Evolutionary conservation across 2,113 vertebrate species (phyloP), one percentile per base, ranked within the genome.

Genomic region (Ctenodactylus gundi): DNA sequence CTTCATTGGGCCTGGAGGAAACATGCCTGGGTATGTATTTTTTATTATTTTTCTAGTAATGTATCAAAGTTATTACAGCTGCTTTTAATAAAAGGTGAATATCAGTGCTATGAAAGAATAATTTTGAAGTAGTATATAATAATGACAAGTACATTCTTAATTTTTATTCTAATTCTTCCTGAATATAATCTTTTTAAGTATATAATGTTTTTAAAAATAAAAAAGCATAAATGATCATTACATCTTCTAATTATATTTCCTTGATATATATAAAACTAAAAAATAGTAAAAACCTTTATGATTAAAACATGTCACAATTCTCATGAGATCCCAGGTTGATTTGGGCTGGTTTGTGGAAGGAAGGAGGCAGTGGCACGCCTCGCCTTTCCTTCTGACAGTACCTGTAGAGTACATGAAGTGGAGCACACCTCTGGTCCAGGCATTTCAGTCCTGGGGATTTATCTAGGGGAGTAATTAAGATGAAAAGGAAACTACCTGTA

Each of bases 1-100:
- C 39, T 99, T 99, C 97, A 99, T 99, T 64, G 99, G 99, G 27
- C 99, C 99, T 23, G 99, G 99, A 91, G 99, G 99, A 70, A 99
- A 99, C 97, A 99, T 99, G 99, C 97, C 99, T 93, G 99, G 99
- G 99, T 99, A 96, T 55, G 98, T 98, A 58, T 82, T 92, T 3
- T 15, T 93, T 78, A 75, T 1, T 82, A 29, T 57, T 78, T 55
- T 34, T 87, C 4, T 87, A 27, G 88, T 72, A 94, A 29, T 58
- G 7, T 36, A 77, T 39, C 25, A 21, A 21, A 81, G 14, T 81
- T 92, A 53, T 10, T 95, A n/a, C 75, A 86, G 44, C 88, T 84
- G 25, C 57, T 60, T 85, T 1, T 85, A 60, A 23, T 39, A 39
- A 51, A 76, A 94, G 51, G 25, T 75, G 39, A 88, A 57, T 39